Evolutionary conservation across 2,113 vertebrate species (phyloP).

Genomic region (Lagenorhynchus albirostris): DNA sequence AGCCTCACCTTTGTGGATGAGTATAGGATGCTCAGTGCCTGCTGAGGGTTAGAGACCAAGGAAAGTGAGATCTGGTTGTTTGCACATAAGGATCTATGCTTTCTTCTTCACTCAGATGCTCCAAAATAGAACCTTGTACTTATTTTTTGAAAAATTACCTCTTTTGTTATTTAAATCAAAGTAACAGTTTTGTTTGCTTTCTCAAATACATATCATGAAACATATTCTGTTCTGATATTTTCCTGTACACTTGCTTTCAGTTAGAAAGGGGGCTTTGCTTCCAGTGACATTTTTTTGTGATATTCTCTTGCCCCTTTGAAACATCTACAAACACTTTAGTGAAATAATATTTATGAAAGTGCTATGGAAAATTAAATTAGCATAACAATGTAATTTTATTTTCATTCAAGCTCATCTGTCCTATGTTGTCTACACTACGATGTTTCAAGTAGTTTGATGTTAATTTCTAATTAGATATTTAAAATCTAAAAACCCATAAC

Average conservation of each 20-base stretch:
- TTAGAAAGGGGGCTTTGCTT: background rate
- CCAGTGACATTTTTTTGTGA: background rate
- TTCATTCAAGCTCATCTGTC: background rate
- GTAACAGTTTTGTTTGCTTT: background rate
- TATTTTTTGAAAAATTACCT: background rate
- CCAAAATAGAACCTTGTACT: background rate
- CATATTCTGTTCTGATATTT: background rate
- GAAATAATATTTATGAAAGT: constrained; percentile 13
- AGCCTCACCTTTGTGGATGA: background rate
- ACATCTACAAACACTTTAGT: background rate
- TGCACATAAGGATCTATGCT: background rate
- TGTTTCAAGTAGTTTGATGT: background rate
- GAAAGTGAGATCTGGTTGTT: background rate
- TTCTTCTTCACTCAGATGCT: background rate
- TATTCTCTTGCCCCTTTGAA: background rate
- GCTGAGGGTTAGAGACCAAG: background rate
- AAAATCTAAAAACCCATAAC: background rate
- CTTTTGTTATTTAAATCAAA: constrained; percentile 45
- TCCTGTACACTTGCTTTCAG: background rate
- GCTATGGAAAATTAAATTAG: background rate
- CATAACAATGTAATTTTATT: background rate
- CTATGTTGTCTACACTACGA: background rate
- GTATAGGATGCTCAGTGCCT: background rate
- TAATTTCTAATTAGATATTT: background rate
- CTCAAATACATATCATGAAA: background rate